Percentiles rank a stretch among this genome's conserved stretches.
phyloP scores from a whole-genome alignment of 2,797 vertebrate species.

The Sebastiscus albofasciatus region DNA sequence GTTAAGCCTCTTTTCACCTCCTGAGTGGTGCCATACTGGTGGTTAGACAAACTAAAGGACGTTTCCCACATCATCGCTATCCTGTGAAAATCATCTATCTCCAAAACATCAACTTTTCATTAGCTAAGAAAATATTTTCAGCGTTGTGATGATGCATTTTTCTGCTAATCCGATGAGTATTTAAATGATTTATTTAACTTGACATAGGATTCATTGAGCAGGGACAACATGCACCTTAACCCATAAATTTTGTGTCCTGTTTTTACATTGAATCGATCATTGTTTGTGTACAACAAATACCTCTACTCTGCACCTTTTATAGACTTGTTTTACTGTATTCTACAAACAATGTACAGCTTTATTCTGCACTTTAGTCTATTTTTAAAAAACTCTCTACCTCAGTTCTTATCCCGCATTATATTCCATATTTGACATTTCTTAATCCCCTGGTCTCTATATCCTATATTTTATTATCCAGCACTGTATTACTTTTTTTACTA shows the following conservation, averaged over 20 bases:
- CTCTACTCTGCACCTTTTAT: too few relatives aligned
- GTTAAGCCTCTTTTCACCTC: constrained; percentile 54
- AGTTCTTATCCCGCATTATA: too few relatives aligned
- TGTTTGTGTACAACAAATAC: not conserved
- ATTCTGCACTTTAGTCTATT: too few relatives aligned
- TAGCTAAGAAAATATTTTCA: not conserved
- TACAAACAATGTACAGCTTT: too few relatives aligned
- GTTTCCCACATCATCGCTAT: not conserved
- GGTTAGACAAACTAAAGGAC: not conserved
- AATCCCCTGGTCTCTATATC: too few relatives aligned
- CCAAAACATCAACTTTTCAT: not conserved
- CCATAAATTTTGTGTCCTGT: not conserved
- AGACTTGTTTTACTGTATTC: too few relatives aligned
- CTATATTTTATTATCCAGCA: too few relatives aligned
- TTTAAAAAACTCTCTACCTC: too few relatives aligned
- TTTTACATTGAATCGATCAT: not conserved
- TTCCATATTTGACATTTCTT: too few relatives aligned
- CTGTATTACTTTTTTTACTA: too few relatives aligned
- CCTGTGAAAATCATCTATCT: not conserved
- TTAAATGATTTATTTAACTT: not conserved
- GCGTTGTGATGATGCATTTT: too few relatives aligned
- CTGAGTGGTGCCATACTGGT: not conserved
- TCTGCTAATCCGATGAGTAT: not conserved
- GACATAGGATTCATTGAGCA: not conserved
- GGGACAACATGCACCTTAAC: not conserved